A percentile compares a stretch with the other conserved stretches of the same genome.
Evolutionary conservation across 2,113 vertebrate genomes (phyloP).

Genomic region (Hyaena hyaena): DNA sequence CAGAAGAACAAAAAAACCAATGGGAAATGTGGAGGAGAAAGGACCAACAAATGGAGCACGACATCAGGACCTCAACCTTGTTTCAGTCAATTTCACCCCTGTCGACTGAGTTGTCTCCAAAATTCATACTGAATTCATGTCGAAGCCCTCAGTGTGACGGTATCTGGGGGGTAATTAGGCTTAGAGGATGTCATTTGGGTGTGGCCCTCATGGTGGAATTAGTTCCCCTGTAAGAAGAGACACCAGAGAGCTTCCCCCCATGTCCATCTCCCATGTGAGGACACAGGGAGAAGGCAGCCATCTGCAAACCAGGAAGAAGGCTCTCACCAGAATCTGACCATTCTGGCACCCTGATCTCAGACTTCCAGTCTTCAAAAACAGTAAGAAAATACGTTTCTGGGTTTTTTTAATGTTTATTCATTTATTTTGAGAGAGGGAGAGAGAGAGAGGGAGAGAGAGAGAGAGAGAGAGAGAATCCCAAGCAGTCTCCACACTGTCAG

Average conservation of each 20-base stretch:
- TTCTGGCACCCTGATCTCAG: background rate
- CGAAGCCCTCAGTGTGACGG: background rate
- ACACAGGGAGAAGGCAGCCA: background rate
- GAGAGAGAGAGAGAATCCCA: too few species aligned
- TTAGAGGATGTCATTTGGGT: background rate
- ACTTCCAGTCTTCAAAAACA: background rate
- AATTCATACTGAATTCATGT: background rate
- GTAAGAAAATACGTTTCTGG: background rate
- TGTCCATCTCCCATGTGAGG: background rate
- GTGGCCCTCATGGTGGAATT: background rate
- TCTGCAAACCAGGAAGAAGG: background rate
- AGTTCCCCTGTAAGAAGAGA: background rate
- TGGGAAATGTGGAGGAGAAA: accelerated
- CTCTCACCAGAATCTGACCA: background rate
- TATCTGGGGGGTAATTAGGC: background rate
- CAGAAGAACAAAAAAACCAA: background rate
- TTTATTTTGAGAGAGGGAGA: too few species aligned
- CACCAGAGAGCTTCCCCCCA: background rate
- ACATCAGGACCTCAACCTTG: background rate
- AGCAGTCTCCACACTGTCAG: too few species aligned
- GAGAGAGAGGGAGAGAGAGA: too few species aligned
- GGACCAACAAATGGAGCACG: background rate
- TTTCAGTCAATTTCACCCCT: background rate
- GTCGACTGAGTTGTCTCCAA: background rate
- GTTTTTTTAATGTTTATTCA: too few species aligned